Evolutionary conservation across 2,797 vertebrate species (phyloP), one percentile per base, ranked within the genome.

Genomic region (Gastrophryne carolinensis): DNA sequence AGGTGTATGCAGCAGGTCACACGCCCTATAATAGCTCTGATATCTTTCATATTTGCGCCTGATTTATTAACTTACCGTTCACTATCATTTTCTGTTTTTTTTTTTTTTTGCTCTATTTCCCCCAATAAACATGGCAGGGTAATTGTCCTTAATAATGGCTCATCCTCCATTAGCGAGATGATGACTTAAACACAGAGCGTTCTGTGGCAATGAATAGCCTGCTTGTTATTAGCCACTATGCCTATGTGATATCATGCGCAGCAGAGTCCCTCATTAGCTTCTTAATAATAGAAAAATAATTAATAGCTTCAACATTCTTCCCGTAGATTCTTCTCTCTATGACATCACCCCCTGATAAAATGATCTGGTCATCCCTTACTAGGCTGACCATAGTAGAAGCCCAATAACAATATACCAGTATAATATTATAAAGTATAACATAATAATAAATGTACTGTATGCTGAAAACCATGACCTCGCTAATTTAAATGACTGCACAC

Each of bases 1-100:
- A n/a, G n/a, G n/a, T n/a, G n/a, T n/a, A n/a, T n/a, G n/a, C 66
- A 30, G 41, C 44, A 52, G 73, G 73, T 75, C 73, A 75, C 32
- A 6, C 13, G 65, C 13, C 19, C 39, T 23, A 60, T 77, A 77
- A 77, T 77, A 63, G 58, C 74, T 35, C 47, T 50, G 71, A 77
- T 77, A 77, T 56, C 50, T 71, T 71, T 57, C 47, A 77, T 76
- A 76, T 76, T 56, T 70, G 19, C 26, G n/a, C 17, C 27, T 13
- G 62, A 47, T 65, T 54, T 69, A 69, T 39, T 17, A 29, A 11
- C 7, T 52, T 6, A 2, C n/a, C 19, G 21, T 26, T 24, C 58
- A 10, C 10, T 9, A 50, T 26, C 2, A 19, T 30, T 60, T n/a
- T n/a, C n/a, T n/a, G n/a, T n/a, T n/a, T n/a, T n/a, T n/a, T 61